Conservation (phyloP, 2,888 invertebrate species). For the Argyra leucocephala region DNA sequence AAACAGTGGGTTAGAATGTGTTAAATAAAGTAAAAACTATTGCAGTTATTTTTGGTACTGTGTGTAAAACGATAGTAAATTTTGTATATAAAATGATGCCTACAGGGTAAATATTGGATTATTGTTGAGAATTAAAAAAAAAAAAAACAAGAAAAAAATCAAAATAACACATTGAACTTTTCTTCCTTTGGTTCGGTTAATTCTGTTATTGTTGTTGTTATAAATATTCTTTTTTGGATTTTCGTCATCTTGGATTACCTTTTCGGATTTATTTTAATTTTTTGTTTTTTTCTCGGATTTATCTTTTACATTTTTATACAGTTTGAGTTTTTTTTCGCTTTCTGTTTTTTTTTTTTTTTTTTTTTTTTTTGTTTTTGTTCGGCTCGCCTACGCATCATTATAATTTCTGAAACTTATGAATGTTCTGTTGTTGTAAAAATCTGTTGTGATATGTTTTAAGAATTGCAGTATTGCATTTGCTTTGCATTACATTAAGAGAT, state of each 20-base stretch:
- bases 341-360: background rate
- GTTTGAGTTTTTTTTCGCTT: background rate
- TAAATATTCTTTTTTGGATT: too few species aligned
- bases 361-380: background rate
- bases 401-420: background rate
- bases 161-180: background rate
- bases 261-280: background rate
- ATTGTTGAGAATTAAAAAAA: background rate
- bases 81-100: background rate
- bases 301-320: background rate
- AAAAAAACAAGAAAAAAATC: background rate
- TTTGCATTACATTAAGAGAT: too few species aligned
- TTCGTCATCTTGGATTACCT: slow-evolving; percentile 3
- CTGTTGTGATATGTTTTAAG: background rate
- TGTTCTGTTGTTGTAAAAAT: background rate
- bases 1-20: too few species aligned
- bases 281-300: background rate
- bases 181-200: background rate
- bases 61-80: background rate
- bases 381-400: slow-evolving; percentile 3
- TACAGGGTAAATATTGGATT: slow-evolving; percentile 6
- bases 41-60: too few species aligned
- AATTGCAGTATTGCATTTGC: too few species aligned
- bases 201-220: too few species aligned
- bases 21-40: too few species aligned